Evolutionary conservation across 2,888 invertebrate genomes (phyloP), one percentile per base, ranked within the genome.

Genomic region (Pemphredon lugubris): DNA sequence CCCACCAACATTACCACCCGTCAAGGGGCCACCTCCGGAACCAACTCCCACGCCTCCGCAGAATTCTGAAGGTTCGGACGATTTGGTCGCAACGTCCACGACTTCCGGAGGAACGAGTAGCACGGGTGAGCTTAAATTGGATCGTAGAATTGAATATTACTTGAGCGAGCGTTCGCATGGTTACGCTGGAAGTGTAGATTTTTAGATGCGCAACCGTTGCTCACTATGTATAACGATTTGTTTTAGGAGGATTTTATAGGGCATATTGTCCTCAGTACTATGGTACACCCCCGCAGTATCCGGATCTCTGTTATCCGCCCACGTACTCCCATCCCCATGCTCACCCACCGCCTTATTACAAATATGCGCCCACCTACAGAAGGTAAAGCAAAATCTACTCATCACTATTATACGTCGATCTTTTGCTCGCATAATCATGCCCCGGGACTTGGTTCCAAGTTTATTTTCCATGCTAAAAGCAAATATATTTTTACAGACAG

Each of bases 221-320:
- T n/a, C n/a, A n/a, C n/a, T n/a, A n/a, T n/a, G n/a, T n/a, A n/a
- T n/a, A 39, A 74, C 47, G 21, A 59, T 55, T 58, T 64, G 39
- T 82, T 80, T 26, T 81, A 89, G 88, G 88, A 71, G 86, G 87
- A 65, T 89, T 89, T 77, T 90, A 88, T 81, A 85, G 89, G 72
- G 83, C 88, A 68, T 90, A 89, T 82, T 90, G 89, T 63, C 91
- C 92, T 81, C 91, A 91, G 82, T 92, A 92, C 84, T 91, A 91
- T 73, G 89, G 90, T 53, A 90, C 91, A 55, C 89, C 90, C 84
- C 92, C 90, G 39, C 90, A 88, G 81, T 89, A 89, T 83, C 88
- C 87, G 82, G 92, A 92, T 73, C 85, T 92, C 66, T 92, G 92
- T 84, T 92, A 92, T 84, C 90, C 91, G 57, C 90, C 91, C 54